Evolutionary conservation across 1,140 invertebrate species (phyloP).

Genomic region (Zophobas morio): DNA sequence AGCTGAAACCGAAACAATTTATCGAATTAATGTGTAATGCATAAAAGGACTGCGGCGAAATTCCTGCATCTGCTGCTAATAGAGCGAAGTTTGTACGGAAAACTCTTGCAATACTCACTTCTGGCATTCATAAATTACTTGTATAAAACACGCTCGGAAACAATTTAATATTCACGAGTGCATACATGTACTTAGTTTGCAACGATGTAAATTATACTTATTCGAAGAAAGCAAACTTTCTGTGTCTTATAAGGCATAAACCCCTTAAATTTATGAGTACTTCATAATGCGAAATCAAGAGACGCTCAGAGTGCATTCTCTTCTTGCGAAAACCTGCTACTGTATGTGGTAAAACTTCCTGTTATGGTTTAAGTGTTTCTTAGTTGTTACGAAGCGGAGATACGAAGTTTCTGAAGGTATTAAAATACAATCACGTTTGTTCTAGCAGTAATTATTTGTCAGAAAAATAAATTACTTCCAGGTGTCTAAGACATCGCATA

Average conservation of each 20-base stretch:
- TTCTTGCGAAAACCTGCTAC: conserved; percentile 12
- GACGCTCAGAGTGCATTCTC: conserved; percentile 10
- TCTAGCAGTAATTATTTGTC: too few relatives aligned
- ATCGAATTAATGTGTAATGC: not conserved
- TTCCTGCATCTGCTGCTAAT: conserved; percentile 19
- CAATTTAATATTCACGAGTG: conserved; percentile 40
- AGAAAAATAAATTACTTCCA: too few relatives aligned
- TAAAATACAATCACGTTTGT: too few relatives aligned
- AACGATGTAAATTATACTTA: conserved; percentile 41
- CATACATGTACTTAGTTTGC: conserved; percentile 36
- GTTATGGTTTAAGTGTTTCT: too few relatives aligned
- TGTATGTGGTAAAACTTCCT: too few relatives aligned
- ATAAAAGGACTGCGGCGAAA: conserved; percentile 31
- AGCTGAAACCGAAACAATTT: not conserved
- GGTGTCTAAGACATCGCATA: too few relatives aligned
- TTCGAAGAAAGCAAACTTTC: conserved; percentile 34
- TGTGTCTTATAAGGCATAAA: conserved; percentile 30
- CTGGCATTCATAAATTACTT: conserved; percentile 19
- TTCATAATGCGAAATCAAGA: conserved; percentile 14
- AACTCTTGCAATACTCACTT: conserved; percentile 35
- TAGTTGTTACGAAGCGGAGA: too few relatives aligned
- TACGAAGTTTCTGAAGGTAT: too few relatives aligned
- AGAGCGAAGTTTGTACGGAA: conserved; percentile 28
- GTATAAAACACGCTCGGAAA: conserved; percentile 35
- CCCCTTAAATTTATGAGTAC: conserved; percentile 35